These are phyloP conservation scores for Capitella teleta DNA, from an alignment of 1,140 invertebrate species.

Conservation along the genomic window DNA sequence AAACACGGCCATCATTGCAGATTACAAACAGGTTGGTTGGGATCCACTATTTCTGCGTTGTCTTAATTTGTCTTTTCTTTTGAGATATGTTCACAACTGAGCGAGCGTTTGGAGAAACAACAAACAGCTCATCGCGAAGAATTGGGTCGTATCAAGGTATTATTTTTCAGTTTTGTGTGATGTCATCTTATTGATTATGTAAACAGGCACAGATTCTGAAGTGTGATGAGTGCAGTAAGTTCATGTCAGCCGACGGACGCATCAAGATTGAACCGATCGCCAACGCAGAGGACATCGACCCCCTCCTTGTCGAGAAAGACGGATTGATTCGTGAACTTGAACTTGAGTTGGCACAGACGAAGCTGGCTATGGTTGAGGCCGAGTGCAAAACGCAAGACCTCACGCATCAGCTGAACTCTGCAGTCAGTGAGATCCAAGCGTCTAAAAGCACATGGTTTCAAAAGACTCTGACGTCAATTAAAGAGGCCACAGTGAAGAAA, in stretches of 20 bases:
- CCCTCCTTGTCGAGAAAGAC: slow-evolving; percentile 22
- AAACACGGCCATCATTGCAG: slow-evolving; percentile 66
- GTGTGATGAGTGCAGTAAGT: slow-evolving; percentile 31
- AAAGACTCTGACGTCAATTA: slow-evolving; percentile 66
- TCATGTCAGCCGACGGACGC: slow-evolving; percentile 27
- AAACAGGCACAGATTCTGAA: slow-evolving; percentile 24
- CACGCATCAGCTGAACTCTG: slow-evolving; percentile 77
- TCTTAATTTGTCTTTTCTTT: slow-evolving; percentile 14
- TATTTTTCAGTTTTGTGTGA: neutral
- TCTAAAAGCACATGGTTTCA: slow-evolving; percentile 73
- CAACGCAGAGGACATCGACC: slow-evolving; percentile 22
- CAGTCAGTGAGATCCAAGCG: slow-evolving; percentile 66
- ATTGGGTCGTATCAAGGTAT: slow-evolving; percentile 35
- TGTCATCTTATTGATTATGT: neutral
- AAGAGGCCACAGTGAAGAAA: slow-evolving; percentile 53
- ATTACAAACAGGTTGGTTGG: slow-evolving; percentile 70
- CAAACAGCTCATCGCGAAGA: slow-evolving; percentile 45
- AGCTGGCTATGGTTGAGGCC: slow-evolving; percentile 89
- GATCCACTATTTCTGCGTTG: neutral
- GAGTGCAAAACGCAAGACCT: slow-evolving; percentile 86
- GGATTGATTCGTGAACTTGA: slow-evolving; percentile 75
- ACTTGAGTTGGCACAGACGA: slow-evolving; percentile 88
- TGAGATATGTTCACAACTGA: slow-evolving; percentile 66
- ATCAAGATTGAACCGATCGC: slow-evolving; percentile 19
- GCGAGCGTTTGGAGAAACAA: slow-evolving; percentile 66